Evolutionary conservation across 2,888 invertebrate genomes (phyloP).

Genomic region (Eilema depressum): DNA sequence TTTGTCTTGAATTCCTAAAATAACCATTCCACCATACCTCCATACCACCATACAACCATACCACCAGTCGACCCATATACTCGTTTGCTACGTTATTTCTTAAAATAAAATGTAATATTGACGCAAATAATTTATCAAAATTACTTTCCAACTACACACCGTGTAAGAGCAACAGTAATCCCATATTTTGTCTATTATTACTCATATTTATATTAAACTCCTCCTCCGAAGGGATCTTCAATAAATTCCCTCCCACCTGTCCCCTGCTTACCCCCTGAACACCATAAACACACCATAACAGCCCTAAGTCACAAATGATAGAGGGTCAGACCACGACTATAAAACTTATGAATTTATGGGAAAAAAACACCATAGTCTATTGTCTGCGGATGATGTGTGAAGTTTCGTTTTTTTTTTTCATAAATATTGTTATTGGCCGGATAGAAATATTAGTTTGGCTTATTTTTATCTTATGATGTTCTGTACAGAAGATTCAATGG

Average conservation of each 20-base stretch:
- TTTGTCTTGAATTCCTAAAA: too few relatives aligned
- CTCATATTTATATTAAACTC: slow-evolving; percentile 19
- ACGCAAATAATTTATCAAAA: too few relatives aligned
- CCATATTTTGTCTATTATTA: not conserved
- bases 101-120: too few relatives aligned
- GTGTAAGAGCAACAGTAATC: not conserved
- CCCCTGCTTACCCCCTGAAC: slow-evolving; percentile 50
- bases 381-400: slow-evolving; percentile 50
- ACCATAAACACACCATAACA: slow-evolving; percentile 66
- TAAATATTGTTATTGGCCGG: slow-evolving; percentile 39
- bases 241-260: slow-evolving; percentile 36
- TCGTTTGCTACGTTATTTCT: too few relatives aligned
- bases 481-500: not conserved
- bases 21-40: too few relatives aligned
- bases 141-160: too few relatives aligned
- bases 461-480: slow-evolving; percentile 6
- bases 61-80: too few relatives aligned
- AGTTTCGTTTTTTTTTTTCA: slow-evolving; percentile 33
- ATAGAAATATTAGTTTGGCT: slow-evolving; percentile 9
- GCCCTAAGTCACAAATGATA: slow-evolving; percentile 60
- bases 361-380: slow-evolving; percentile 66
- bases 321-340: slow-evolving; percentile 57
- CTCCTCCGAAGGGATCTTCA: slow-evolving; percentile 17
- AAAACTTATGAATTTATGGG: slow-evolving; percentile 75
- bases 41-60: too few relatives aligned